These are phyloP conservation scores for Sander vitreus DNA, from an alignment of 2,113 vertebrate species.

Conservation along the genomic window DNA sequence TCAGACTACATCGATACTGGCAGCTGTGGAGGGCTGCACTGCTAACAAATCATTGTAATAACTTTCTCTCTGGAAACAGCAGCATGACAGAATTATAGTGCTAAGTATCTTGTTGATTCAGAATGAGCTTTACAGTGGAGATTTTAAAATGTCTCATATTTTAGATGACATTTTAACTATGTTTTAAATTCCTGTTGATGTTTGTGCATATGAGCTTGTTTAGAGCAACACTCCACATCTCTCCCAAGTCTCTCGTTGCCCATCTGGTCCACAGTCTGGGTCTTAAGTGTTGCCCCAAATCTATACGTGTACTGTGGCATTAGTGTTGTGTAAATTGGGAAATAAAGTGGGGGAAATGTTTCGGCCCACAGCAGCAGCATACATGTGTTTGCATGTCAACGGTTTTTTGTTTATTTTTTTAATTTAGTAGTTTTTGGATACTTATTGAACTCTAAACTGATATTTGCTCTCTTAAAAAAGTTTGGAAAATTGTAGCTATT, in stretches of 20 bases:
- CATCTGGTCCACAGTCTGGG: slow-evolving; percentile 32
- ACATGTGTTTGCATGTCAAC: not conserved
- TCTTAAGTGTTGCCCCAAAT: slow-evolving; percentile 41
- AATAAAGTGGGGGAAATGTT: not conserved
- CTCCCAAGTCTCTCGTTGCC: slow-evolving; percentile 47
- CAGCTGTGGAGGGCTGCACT: slow-evolving; percentile 2
- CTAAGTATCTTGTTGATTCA: slow-evolving; percentile 69
- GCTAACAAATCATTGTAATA: slow-evolving; percentile 69
- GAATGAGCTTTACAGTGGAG: slow-evolving; percentile 59
- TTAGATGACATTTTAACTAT: slow-evolving; percentile 70
- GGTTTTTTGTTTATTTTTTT: not conserved
- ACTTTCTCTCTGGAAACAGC: slow-evolving; percentile 48
- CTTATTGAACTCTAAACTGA: not conserved
- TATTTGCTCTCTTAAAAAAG: not conserved
- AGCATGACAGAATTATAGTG: slow-evolving; percentile 64
- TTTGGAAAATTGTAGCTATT: not conserved
- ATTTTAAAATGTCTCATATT: slow-evolving; percentile 59
- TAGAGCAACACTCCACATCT: slow-evolving; percentile 24
- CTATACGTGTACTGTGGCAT: slow-evolving; percentile 5
- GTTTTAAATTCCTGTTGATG: slow-evolving; percentile 70
- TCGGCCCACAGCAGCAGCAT: slow-evolving; percentile 1
- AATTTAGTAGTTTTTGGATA: not conserved
- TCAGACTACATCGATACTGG: slow-evolving; percentile 12
- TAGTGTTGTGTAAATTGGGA: slow-evolving; percentile 14
- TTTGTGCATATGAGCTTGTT: slow-evolving; percentile 39